Conservation (phyloP, 1,140 invertebrate genomes). For the Probaryconus sp. region DNA sequence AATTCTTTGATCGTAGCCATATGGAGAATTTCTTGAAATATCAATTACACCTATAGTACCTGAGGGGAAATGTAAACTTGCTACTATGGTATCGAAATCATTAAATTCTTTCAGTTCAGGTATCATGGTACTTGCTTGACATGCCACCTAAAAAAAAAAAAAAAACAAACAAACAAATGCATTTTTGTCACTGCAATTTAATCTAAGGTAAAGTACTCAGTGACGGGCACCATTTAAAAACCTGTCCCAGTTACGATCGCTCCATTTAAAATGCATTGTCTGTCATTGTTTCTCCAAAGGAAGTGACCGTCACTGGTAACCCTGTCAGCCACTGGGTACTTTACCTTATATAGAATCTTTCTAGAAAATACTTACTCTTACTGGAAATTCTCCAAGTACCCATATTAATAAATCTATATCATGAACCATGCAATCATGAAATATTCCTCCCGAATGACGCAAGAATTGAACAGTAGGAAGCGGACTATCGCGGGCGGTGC, state of each 20-base stretch:
- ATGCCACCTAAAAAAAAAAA: slow-evolving; percentile 28
- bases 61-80: slow-evolving; percentile 81
- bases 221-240: too few species aligned
- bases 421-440: slow-evolving; percentile 85
- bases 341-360: too few species aligned
- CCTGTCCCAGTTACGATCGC: too few species aligned
- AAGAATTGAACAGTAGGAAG: slow-evolving; percentile 82
- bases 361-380: slow-evolving; percentile 66
- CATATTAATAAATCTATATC: slow-evolving; percentile 83
- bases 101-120: slow-evolving; percentile 77
- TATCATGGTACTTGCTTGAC: slow-evolving; percentile 31
- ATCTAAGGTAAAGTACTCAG: too few species aligned
- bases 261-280: too few species aligned
- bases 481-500: slow-evolving; percentile 82
- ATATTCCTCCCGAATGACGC: slow-evolving; percentile 84
- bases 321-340: too few species aligned
- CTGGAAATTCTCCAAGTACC: slow-evolving; percentile 82
- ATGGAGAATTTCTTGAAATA: slow-evolving; percentile 81
- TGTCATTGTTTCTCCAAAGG: too few species aligned
- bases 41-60: slow-evolving; percentile 83
- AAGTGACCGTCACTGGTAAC: too few species aligned
- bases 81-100: slow-evolving; percentile 84
- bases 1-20: slow-evolving; percentile 85
- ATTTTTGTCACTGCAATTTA: too few species aligned
- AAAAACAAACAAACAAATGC: too few species aligned